These are phyloP conservation scores for Patella ulyssiponensis DNA, from an alignment of 2,888 invertebrate species.

Conservation along the genomic window DNA sequence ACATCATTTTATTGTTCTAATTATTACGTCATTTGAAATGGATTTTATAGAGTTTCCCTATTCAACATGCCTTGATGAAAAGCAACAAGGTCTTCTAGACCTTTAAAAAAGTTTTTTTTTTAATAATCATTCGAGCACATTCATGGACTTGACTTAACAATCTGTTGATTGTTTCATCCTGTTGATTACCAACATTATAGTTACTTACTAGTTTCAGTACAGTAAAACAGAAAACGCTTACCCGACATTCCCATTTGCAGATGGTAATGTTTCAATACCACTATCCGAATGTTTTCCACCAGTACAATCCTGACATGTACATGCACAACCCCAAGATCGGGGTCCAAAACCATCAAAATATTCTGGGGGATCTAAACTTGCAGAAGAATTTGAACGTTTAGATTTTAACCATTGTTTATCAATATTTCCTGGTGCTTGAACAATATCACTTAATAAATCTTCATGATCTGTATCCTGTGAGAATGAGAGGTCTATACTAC, in stretches of 20 bases:
- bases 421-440: neutral
- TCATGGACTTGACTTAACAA: too few relatives aligned
- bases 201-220: too few relatives aligned
- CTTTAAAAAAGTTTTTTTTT: too few relatives aligned
- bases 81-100: too few relatives aligned
- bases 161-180: too few relatives aligned
- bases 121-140: too few relatives aligned
- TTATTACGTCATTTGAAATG: too few relatives aligned
- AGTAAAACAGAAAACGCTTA: too few relatives aligned
- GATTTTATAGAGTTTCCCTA: too few relatives aligned
- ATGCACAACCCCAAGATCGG: neutral
- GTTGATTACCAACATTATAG: too few relatives aligned
- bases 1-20: too few relatives aligned
- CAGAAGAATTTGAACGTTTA: neutral
- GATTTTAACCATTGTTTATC: conserved; percentile 7
- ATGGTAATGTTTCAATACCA: neutral
- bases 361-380: conserved; percentile 3
- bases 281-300: conserved; percentile 2
- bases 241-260: neutral
- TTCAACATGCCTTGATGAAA: too few relatives aligned
- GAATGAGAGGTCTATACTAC: conserved; percentile 3
- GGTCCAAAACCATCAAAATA: neutral
- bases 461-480: neutral
- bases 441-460: neutral
- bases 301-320: neutral